Evolutionary conservation across 2,888 invertebrate genomes (phyloP).

Genomic region (Bellardia bayeri): DNA sequence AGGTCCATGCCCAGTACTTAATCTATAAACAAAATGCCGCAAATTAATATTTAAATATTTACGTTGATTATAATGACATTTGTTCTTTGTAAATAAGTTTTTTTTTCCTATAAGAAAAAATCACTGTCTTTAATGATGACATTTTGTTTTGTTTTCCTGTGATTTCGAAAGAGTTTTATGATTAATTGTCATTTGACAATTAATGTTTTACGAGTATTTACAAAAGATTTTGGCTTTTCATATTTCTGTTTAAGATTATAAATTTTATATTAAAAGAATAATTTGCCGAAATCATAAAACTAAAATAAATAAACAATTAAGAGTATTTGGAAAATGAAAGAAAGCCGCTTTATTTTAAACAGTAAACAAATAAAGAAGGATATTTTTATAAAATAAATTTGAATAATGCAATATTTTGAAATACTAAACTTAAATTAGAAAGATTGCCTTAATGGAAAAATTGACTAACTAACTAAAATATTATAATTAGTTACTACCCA

Average conservation of each 20-base stretch:
- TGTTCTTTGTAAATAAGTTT: constrained; percentile 2
- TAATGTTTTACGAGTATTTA: background rate
- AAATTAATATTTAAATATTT: constrained; percentile 53
- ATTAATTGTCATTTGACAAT: constrained; percentile 32
- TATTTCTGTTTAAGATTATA: constrained; percentile 27
- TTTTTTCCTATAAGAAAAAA: constrained; percentile 27
- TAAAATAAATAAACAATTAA: constrained; percentile 34
- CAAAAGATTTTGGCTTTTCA: constrained; percentile 29
- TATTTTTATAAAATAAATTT: constrained; percentile 3
- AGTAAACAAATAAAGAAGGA: background rate
- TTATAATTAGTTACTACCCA: too few species aligned
- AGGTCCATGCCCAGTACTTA: constrained; percentile 26
- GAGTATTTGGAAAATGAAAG: constrained; percentile 15
- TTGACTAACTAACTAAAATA: too few species aligned
- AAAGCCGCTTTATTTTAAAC: constrained; percentile 15
- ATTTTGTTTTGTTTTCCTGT: constrained; percentile 11
- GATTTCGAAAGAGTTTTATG: background rate
- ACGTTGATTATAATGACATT: constrained; percentile 43
- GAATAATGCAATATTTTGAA: constrained; percentile 21
- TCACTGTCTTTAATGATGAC: constrained; percentile 7
- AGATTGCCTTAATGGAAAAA: too few species aligned
- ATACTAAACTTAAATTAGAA: background rate
- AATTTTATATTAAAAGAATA: constrained; percentile 1
- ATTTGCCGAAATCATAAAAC: background rate
- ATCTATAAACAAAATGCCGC: constrained; percentile 62